These are phyloP conservation scores for Leptobrachium ailaonicum DNA, from an alignment of 2,113 vertebrate genomes.

Conservation along the genomic window DNA sequence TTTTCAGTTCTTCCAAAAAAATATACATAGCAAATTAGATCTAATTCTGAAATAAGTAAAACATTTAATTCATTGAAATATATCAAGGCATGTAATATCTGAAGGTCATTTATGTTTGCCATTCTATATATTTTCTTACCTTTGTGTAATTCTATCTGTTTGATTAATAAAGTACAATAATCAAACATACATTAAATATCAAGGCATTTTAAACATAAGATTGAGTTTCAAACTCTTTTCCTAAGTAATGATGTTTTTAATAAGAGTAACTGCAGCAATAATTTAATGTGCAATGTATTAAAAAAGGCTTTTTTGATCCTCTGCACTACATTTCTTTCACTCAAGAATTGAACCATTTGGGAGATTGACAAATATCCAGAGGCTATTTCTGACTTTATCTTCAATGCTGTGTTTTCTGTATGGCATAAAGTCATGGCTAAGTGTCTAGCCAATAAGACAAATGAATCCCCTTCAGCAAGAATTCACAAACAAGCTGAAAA, in stretches of 20 bases:
- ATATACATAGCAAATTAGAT: no score
- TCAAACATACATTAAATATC: no score
- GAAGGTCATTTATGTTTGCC: no score
- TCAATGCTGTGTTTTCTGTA: slow-evolving; percentile 36
- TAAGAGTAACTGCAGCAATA: neutral
- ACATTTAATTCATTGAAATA: no score
- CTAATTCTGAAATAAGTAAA: no score
- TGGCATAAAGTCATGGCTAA: slow-evolving; percentile 49
- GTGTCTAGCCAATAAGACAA: slow-evolving; percentile 46
- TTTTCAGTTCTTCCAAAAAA: no score
- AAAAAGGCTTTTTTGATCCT: slow-evolving; percentile 11
- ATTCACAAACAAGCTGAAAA: slow-evolving; percentile 46
- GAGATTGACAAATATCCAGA: slow-evolving; percentile 42
- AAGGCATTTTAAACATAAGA: no score
- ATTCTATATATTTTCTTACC: no score
- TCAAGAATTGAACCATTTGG: slow-evolving; percentile 6
- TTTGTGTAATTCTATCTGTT: no score
- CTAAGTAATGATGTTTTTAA: neutral
- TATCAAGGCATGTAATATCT: no score
- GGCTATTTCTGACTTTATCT: slow-evolving; percentile 35
- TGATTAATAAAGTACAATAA: no score
- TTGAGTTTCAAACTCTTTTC: neutral
- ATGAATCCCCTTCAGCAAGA: slow-evolving; percentile 44
- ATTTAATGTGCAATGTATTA: neutral
- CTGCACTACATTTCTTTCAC: neutral